Conservation (phyloP, 2,113 vertebrate species). For the Myotis yumanensis region DNA sequence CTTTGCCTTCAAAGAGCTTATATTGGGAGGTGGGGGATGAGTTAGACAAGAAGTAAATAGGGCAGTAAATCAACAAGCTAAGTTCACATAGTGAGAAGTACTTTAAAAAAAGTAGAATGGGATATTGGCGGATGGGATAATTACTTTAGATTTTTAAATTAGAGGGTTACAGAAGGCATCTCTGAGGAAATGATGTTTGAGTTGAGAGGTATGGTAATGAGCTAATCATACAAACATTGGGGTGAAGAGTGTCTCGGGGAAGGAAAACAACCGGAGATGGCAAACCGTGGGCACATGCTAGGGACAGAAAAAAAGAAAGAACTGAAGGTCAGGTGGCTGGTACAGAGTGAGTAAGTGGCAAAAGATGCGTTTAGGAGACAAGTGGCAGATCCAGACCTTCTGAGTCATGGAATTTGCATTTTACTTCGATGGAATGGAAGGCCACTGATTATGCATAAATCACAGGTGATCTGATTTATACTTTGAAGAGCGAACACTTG, state of each 20-base stretch:
- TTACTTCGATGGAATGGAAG: background rate
- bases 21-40: background rate
- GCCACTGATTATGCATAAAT: background rate
- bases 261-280: background rate
- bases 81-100: background rate
- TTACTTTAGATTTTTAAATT: background rate
- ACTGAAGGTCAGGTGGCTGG: background rate
- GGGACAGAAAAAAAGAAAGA: background rate
- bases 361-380: background rate
- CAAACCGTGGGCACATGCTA: background rate
- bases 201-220: background rate
- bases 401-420: background rate
- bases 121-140: background rate
- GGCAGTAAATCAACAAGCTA: background rate
- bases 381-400: background rate
- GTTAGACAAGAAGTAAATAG: background rate
- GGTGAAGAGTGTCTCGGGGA: background rate
- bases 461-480: background rate
- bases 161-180: background rate
- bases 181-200: background rate
- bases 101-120: background rate
- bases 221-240: background rate
- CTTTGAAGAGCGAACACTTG: background rate
- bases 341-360: background rate
- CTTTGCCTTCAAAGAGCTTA: background rate